Evolutionary conservation across 2,888 invertebrate genomes (phyloP).

Genomic region (Mythimna loreyi): DNA sequence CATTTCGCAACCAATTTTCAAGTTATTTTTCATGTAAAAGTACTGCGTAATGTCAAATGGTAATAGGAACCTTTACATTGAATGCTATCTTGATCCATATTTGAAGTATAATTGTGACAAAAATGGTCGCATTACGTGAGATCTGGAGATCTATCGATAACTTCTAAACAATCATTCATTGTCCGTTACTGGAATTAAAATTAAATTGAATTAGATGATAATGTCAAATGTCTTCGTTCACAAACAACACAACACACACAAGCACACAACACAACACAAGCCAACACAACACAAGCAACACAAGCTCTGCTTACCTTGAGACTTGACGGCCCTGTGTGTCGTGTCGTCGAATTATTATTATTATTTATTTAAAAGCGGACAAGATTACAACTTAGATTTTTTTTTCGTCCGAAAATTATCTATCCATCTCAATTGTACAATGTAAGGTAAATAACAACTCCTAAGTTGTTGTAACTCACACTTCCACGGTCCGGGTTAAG

Average conservation of each 20-base stretch:
- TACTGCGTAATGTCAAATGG: slow-evolving; percentile 38
- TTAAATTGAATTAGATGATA: slow-evolving; percentile 7
- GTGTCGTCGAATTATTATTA: too few species aligned
- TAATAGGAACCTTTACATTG: slow-evolving; percentile 53
- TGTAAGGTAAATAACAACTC: too few species aligned
- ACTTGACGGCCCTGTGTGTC: too few species aligned
- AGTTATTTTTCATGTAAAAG: slow-evolving; percentile 33
- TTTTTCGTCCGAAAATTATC: too few species aligned
- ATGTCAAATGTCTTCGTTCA: not conserved
- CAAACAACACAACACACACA: too few species aligned
- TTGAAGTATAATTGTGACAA: slow-evolving; percentile 21
- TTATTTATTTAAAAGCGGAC: not conserved
- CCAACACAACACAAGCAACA: too few species aligned
- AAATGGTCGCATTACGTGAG: slow-evolving; percentile 9
- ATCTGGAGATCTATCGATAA: slow-evolving; percentile 26
- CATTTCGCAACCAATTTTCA: slow-evolving; percentile 55
- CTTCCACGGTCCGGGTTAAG: too few species aligned
- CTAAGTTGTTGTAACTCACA: too few species aligned
- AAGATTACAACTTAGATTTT: too few species aligned
- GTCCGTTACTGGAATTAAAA: not conserved
- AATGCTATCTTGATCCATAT: slow-evolving; percentile 51
- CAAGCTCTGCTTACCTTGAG: too few species aligned
- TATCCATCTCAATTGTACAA: too few species aligned
- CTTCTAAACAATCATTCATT: not conserved
- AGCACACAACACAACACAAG: too few species aligned